phyloP scores from a whole-genome alignment of 2,113 vertebrate genomes.

The Phylloscopus whistleri region DNA sequence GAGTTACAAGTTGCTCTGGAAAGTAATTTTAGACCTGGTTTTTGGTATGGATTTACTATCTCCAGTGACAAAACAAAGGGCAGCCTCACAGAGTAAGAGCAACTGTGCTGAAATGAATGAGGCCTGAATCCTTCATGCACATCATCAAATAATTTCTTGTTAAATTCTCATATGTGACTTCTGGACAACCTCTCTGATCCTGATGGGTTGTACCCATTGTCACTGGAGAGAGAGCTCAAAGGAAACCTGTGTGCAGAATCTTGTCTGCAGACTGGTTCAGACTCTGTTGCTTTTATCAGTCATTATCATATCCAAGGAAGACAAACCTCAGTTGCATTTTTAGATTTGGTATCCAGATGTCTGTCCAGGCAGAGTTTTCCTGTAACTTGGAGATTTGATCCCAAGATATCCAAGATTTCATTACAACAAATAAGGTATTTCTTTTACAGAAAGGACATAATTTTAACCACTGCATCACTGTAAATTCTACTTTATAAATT shows the following conservation, averaged over 20 bases:
- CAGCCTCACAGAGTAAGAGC: not conserved
- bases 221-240: not conserved
- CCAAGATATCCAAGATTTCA: not conserved
- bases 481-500: not conserved
- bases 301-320: not conserved
- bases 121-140: not conserved
- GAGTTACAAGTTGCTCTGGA: not conserved
- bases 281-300: not conserved
- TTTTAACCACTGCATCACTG: not conserved
- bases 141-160: not conserved
- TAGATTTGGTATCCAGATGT: not conserved
- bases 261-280: not conserved
- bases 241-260: not conserved
- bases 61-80: not conserved
- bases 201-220: not conserved
- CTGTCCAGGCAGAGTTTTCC: not conserved
- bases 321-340: not conserved
- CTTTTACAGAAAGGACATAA: not conserved
- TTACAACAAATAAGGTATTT: not conserved
- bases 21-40: not conserved
- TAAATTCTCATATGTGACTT: not conserved
- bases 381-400: not conserved
- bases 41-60: not conserved
- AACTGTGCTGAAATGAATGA: not conserved
- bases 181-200: not conserved